phyloP scores from a whole-genome alignment of 2,797 vertebrate genomes.

The Sternotherus odoratus region DNA sequence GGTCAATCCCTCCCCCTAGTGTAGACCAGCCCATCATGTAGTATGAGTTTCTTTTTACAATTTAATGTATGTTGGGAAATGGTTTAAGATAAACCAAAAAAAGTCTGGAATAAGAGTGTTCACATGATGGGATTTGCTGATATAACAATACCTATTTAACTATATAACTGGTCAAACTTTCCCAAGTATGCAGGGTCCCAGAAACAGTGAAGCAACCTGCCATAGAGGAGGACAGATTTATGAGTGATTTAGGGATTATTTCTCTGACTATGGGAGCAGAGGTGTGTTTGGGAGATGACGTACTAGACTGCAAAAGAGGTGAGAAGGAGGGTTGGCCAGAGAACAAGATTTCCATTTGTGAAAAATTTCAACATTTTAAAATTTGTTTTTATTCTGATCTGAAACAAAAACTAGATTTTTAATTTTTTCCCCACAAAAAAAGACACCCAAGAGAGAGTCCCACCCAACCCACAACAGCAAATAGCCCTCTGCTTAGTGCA shows the following conservation, averaged over 20 bases:
- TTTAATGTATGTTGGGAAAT: background rate
- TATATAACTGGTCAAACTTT: background rate
- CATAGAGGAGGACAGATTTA: background rate
- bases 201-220: background rate
- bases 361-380: too few species aligned
- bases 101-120: background rate
- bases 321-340: too few species aligned
- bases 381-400: background rate
- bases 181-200: background rate
- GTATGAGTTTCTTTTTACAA: background rate
- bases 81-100: background rate
- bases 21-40: too few species aligned
- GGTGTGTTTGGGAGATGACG: background rate
- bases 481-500: background rate
- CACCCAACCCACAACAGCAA: background rate
- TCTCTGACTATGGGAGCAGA: background rate
- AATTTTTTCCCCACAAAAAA: too few species aligned
- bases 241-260: background rate
- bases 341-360: too few species aligned
- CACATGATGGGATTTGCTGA: background rate
- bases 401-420: too few species aligned
- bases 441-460: too few species aligned
- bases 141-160: background rate
- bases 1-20: too few species aligned
- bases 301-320: background rate